These are phyloP conservation scores for Tychaedon coryphoeus DNA, from an alignment of 2,113 vertebrate genomes.

Conservation along the genomic window DNA sequence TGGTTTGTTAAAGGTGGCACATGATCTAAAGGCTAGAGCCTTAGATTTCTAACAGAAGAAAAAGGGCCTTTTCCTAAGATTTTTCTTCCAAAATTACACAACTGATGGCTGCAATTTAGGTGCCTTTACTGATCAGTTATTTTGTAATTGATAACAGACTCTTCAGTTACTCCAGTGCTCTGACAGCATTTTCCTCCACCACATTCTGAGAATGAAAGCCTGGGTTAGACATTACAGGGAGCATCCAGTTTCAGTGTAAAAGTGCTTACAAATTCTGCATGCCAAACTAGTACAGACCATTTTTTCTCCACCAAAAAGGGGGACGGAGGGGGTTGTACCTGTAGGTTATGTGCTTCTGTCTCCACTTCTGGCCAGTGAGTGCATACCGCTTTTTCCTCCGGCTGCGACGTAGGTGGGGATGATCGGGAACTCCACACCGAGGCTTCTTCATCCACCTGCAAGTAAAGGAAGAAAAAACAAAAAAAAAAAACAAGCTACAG, in stretches of 20 bases:
- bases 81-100: not conserved
- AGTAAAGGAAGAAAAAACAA: not conserved
- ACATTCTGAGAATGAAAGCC: not conserved
- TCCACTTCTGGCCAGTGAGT: conserved; percentile 96
- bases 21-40: not conserved
- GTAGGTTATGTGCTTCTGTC: conserved; percentile 95
- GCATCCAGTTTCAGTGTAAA: not conserved
- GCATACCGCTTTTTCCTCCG: conserved; percentile 96
- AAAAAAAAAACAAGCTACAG: not conserved
- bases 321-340: conserved; percentile 74
- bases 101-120: not conserved
- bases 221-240: not conserved
- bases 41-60: not conserved
- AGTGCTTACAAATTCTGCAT: not conserved
- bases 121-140: not conserved
- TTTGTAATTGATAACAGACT: not conserved
- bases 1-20: not conserved
- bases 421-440: conserved; percentile 94
- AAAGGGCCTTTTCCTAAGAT: not conserved
- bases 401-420: conserved; percentile 84
- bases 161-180: not conserved
- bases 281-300: not conserved
- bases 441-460: conserved; percentile 96
- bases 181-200: not conserved
- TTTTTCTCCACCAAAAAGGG: not conserved